Base-by-base conservation (phyloP, 2,113 vertebrate genomes). In the Aegithalos caudatus region DNA sequence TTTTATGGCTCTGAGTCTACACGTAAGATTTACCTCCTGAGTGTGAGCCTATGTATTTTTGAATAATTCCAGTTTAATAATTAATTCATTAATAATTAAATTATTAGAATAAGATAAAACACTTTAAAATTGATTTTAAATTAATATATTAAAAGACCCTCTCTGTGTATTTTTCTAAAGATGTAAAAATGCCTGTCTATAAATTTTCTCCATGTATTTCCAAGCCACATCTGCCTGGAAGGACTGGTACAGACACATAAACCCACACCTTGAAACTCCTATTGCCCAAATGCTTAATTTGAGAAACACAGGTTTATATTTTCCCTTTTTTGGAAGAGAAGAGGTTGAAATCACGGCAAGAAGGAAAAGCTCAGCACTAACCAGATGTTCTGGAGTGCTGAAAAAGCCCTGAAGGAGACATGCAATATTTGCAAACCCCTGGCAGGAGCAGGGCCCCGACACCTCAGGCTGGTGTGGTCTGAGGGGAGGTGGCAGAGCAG, bases 391-490 rank as follows among this genome's bases (percentile, higher is more conserved):
- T 60, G 80, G 38, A 53, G 90, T 66, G 38, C 47, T 83, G 89
- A 53, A 37, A 53, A 53, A 88, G 87, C 88, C 19, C 62, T 47
- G 81, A 86, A 78, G 14, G 10, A 77, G n/a, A 80, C 70, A 96
- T 74, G 48, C 82, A 94, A 64, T 89, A 86, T 92, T 94, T 91
- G 88, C 60, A 37, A 92, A 95, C 66, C 23, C n/a, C 81, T 58
- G 92, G 84, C 67, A 88, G 47, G 94, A 88, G 56, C 83, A 86
- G 83, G 91, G 92, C 25, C 70, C 64, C 64, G 23, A 80, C 96
- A 90, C 3, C 65, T 92, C 83, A 61, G 2, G 50, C 78, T 85
- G 86, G 92, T 92, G 90, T 90, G 94, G 95, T 91, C 90, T 93
- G 96, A 95, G 84, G 72, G 31, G 88, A 91, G 66, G 71, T 81